Conservation (phyloP, 2,113 vertebrate genomes). For the Cardinalis cardinalis region DNA sequence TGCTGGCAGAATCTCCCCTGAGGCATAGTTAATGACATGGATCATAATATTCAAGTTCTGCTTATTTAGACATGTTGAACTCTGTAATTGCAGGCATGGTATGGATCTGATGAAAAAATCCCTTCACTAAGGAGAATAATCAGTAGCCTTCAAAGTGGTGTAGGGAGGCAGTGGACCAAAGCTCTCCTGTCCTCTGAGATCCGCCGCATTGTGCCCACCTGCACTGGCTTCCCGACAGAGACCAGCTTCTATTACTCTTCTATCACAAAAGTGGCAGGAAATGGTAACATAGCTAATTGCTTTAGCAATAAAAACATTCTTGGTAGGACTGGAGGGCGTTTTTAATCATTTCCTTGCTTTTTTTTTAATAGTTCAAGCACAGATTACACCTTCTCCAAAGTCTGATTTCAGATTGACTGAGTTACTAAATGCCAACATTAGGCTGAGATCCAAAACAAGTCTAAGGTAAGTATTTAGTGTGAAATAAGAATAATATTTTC, state of each 20-base stretch:
- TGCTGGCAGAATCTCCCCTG: constrained; percentile 11
- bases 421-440: constrained; percentile 40
- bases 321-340: neutral
- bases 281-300: neutral
- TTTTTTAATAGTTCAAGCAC: constrained; percentile 40
- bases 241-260: constrained; percentile 47
- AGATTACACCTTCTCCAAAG: constrained; percentile 38
- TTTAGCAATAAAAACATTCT: neutral
- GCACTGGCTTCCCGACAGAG: constrained; percentile 50
- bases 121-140: constrained; percentile 36
- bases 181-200: constrained; percentile 56
- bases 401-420: constrained; percentile 31
- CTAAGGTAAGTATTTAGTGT: constrained; percentile 41
- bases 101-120: constrained; percentile 22
- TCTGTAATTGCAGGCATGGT: constrained; percentile 60
- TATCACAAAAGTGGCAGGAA: constrained; percentile 23
- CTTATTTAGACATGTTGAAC: constrained; percentile 26
- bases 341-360: neutral
- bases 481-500: neutral
- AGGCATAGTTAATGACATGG: neutral
- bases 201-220: constrained; percentile 42
- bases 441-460: constrained; percentile 8
- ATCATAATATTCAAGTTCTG: constrained; percentile 6
- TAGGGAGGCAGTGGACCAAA: constrained; percentile 59
- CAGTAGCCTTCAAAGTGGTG: constrained; percentile 44